Conservation (phyloP, 2,797 vertebrate genomes). For the Enteromius trimaculatus region DNA sequence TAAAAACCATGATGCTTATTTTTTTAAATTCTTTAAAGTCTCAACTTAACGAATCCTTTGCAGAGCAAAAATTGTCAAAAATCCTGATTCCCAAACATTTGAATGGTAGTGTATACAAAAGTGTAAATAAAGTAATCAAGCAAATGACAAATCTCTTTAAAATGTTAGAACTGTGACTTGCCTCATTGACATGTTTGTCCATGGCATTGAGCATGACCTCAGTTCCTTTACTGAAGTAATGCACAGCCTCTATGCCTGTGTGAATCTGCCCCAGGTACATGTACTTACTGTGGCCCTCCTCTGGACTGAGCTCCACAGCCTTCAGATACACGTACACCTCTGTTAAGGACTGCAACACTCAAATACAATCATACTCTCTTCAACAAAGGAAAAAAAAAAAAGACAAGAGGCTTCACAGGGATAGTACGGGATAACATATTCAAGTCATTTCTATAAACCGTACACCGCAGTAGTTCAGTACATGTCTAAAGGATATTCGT, state of each 20-base stretch:
- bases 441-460: background rate
- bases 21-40: background rate
- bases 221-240: conserved; percentile 80
- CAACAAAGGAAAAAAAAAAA: background rate
- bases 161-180: background rate
- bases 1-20: background rate
- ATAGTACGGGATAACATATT: background rate
- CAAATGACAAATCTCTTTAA: background rate
- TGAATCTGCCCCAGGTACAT: conserved; percentile 86
- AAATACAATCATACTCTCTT: background rate
- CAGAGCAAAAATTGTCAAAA: background rate
- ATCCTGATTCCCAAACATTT: background rate
- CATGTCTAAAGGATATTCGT: conserved; percentile 75
- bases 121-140: background rate
- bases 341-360: conserved; percentile 72
- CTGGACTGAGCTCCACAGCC: conserved; percentile 79
- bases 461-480: background rate
- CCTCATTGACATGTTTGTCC: conserved; percentile 71
- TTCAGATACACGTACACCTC: conserved; percentile 73
- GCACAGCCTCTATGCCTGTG: conserved; percentile 76
- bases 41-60: background rate
- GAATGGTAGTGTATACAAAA: background rate
- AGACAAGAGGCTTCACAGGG: background rate
- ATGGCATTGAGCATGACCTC: conserved; percentile 74
- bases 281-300: conserved; percentile 82